Base-by-base conservation (phyloP, 2,888 invertebrate species). In the Laspeyria flexula region DNA sequence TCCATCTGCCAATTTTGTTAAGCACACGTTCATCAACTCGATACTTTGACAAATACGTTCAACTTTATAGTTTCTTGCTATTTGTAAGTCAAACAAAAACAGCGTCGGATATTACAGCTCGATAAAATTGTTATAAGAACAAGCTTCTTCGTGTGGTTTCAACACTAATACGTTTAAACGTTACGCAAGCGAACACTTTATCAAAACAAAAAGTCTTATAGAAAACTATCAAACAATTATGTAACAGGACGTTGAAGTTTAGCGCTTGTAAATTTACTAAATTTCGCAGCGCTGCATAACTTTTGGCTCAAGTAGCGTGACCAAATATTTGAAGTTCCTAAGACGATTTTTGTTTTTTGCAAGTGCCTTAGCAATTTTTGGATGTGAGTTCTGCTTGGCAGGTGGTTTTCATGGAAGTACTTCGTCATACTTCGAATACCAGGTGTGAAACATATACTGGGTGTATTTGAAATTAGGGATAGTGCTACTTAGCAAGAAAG, bases 141-240 rank as follows among this genome's bases (percentile, higher is more conserved):
- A 1, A 25, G 4, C 4, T 16, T 9, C 10, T 6, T 21, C n/a
- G 10, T 5, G 23, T 12, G 11, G 27, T n/a, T 6, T 16, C 1
- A 18, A 38, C 18, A 12, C 23, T 42, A 1, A 41, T 30, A 12
- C 15, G 16, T 18, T n/a, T 31, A 42, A 25, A 43, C 25, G 29
- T 31, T 38, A 38, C 16, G 18, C 13, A 27, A 29, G 25, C 25
- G 33, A 30, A 43, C 18, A 40, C 23, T 53, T 41, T 13, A 23
- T 29, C 30, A 46, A 46, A 54, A 54, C 60, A 64, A 60, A 65
- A 58, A 58, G 45, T 54, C 37, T 42, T 15, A 10, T n/a, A 45
- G 18, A 46, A 49, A 65, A 66, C 66, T 66, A 66, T 66, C 41
- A 51, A 63, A 66, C 49, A 60, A 60, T 66, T 60, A 67, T 35